These are phyloP conservation scores for Pegea sp. DNA, from an alignment of 23 tunicate genomes.

Conservation along the genomic window DNA sequence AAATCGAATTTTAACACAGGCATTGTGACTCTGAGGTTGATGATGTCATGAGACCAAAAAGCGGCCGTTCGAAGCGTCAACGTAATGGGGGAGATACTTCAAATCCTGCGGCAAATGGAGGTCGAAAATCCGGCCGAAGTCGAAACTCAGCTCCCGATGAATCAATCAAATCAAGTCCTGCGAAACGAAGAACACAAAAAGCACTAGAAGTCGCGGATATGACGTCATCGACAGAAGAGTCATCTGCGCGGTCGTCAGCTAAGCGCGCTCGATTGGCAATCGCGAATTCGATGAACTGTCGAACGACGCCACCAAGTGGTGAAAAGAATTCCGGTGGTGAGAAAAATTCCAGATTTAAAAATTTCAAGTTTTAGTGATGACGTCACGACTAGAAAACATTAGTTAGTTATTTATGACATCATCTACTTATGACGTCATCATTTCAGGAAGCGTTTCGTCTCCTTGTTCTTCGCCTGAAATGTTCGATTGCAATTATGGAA, in stretches of 20 bases:
- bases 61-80: slow-evolving; percentile 54
- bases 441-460: slow-evolving; percentile 70
- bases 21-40: too few relatives aligned
- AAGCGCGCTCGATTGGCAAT: slow-evolving; percentile 44
- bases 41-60: slow-evolving; percentile 10
- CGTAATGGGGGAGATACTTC: slow-evolving; percentile 8
- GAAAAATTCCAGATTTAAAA: background rate
- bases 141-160: background rate
- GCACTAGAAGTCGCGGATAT: too few relatives aligned
- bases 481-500: slow-evolving; percentile 61
- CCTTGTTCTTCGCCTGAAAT: slow-evolving; percentile 72
- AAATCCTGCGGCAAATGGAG: background rate
- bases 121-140: background rate
- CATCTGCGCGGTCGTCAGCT: slow-evolving; percentile 22
- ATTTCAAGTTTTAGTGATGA: background rate
- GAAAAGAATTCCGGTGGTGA: slow-evolving; percentile 5
- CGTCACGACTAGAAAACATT: background rate
- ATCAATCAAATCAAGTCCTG: background rate
- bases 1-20: too few relatives aligned
- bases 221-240: too few relatives aligned
- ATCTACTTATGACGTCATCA: background rate
- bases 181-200: background rate
- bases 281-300: slow-evolving; percentile 6
- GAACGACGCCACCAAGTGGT: slow-evolving; percentile 4
- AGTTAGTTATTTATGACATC: background rate